Percentiles rank a stretch among this genome's conserved stretches.
phyloP scores from a whole-genome alignment of 2,797 vertebrate genomes.

The Platalea minor region DNA sequence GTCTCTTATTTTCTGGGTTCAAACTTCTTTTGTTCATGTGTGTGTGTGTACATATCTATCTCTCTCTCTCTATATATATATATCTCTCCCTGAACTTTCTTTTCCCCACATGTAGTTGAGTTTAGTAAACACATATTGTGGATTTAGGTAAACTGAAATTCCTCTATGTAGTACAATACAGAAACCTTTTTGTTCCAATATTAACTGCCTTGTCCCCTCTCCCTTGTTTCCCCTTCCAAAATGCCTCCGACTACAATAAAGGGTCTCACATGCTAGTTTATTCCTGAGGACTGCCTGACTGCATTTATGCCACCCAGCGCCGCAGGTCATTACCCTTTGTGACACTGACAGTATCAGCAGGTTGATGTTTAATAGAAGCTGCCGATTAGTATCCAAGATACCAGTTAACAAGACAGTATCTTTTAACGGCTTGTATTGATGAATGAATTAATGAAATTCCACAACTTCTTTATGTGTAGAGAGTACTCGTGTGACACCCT shows the following conservation, averaged over 20 bases:
- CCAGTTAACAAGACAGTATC: background rate
- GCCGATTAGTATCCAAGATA: background rate
- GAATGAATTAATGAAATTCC: slow-evolving; percentile 23
- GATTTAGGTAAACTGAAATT: background rate
- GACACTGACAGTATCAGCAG: background rate
- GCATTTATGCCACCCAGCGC: background rate
- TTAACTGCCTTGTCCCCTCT: background rate
- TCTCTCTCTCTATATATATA: too few species aligned
- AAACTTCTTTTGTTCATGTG: background rate
- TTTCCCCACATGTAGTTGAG: background rate
- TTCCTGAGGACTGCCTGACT: background rate
- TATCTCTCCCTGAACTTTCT: background rate
- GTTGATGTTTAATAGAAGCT: background rate
- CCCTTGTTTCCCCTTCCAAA: background rate
- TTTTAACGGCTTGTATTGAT: slow-evolving; percentile 3
- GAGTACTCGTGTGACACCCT: background rate
- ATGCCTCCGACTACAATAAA: background rate
- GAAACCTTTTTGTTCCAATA: background rate
- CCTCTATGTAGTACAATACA: background rate
- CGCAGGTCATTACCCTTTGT: background rate
- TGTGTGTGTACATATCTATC: background rate
- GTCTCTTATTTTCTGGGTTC: background rate
- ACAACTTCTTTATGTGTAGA: background rate
- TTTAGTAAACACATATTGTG: background rate
- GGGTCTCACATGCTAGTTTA: background rate